Percentiles rank a stretch among this genome's conserved stretches.
phyloP scores from a whole-genome alignment of 1,140 invertebrate species.

The Drosophila lacertosa region DNA sequence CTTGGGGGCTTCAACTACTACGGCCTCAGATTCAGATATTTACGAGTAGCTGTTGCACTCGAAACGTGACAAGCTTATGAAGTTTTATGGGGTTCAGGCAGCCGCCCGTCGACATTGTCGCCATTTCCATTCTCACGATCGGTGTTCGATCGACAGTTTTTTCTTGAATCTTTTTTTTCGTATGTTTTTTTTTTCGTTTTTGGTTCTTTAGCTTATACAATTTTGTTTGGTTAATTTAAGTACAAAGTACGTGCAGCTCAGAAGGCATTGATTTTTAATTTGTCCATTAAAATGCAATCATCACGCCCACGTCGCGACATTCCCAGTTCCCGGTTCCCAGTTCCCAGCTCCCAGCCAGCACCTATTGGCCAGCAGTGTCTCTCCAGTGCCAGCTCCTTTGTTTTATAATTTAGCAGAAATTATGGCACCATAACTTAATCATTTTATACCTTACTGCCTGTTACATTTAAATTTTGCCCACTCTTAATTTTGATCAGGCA shows the following conservation, averaged over 20 bases:
- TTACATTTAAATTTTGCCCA: conserved; percentile 54
- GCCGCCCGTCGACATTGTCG: conserved; percentile 73
- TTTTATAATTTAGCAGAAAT: conserved; percentile 51
- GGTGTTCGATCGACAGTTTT: conserved; percentile 80
- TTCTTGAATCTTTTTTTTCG: conserved; percentile 35
- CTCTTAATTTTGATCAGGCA: conserved; percentile 52
- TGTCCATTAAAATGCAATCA: conserved; percentile 80
- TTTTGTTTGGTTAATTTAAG: conserved; percentile 73
- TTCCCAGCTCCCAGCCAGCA: neutral
- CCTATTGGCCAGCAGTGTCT: neutral
- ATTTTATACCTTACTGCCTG: conserved; percentile 58
- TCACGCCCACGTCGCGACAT: conserved; percentile 59
- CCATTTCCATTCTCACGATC: conserved; percentile 82
- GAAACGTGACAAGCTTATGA: conserved; percentile 83
- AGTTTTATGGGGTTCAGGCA: conserved; percentile 77
- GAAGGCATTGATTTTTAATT: conserved; percentile 78
- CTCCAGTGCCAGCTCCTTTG: conserved; percentile 36
- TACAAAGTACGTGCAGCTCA: conserved; percentile 71
- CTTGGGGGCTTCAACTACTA: conserved; percentile 10
- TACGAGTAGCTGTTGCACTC: conserved; percentile 82
- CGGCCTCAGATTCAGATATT: conserved; percentile 59
- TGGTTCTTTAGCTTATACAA: conserved; percentile 28
- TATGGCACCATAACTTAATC: conserved; percentile 64
- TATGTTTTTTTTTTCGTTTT: conserved; percentile 7
- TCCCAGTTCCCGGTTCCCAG: conserved; percentile 8